These are phyloP conservation scores for Agonopterix heracliana DNA, from an alignment of 2,888 invertebrate genomes.

Conservation along the genomic window DNA sequence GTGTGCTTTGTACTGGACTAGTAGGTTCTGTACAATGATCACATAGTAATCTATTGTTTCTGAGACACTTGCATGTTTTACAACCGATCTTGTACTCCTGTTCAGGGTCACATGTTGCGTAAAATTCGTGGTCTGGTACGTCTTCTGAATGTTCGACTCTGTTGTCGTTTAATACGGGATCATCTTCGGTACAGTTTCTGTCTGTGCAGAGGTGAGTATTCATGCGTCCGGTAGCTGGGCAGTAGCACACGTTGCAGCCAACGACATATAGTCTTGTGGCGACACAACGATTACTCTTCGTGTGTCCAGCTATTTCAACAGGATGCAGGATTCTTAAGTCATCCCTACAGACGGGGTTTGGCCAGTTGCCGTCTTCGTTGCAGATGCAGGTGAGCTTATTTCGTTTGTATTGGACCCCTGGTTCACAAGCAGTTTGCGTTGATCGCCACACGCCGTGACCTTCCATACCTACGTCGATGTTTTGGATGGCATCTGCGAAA, in stretches of 20 bases:
- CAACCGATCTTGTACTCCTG: conserved; percentile 66
- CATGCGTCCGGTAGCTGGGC: conserved; percentile 35
- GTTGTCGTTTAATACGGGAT: conserved; percentile 18
- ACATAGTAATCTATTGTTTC: conserved; percentile 63
- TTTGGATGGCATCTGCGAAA: conserved; percentile 46
- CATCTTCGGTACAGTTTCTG: conserved; percentile 31
- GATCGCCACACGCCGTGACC: conserved; percentile 56
- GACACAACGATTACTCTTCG: conserved; percentile 26
- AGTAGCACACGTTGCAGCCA: conserved; percentile 56
- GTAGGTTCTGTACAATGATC: conserved; percentile 33
- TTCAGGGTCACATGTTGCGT: conserved; percentile 49
- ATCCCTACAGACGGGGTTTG: conserved; percentile 56
- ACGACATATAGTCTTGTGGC: conserved; percentile 43
- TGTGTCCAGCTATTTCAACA: conserved; percentile 27
- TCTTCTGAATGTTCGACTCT: neutral
- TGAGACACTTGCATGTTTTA: conserved; percentile 66
- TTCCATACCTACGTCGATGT: conserved; percentile 56
- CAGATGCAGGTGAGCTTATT: conserved; percentile 47
- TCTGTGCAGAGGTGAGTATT: conserved; percentile 42
- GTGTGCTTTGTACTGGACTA: conserved; percentile 14
- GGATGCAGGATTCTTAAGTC: conserved; percentile 44
- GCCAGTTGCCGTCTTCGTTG: conserved; percentile 54
- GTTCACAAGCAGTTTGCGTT: conserved; percentile 31
- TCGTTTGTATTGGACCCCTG: conserved; percentile 45
- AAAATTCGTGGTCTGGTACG: conserved; percentile 31